A percentile compares a stretch with the other conserved stretches of the same genome.
phyloP scores from a whole-genome alignment of 2,888 invertebrate genomes.

The Ichneumoninae sp. region DNA sequence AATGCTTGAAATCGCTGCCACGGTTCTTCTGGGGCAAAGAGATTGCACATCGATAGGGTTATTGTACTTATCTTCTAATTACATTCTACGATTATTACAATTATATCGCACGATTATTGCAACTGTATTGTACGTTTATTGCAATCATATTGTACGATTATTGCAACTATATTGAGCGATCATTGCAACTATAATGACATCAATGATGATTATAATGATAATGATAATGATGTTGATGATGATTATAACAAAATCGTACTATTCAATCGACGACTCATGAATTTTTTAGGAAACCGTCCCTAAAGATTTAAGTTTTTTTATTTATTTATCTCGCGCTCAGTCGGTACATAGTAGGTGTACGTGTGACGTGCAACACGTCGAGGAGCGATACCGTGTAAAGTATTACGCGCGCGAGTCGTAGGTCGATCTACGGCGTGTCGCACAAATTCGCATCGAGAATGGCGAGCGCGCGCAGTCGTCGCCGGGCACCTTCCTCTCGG shows the following conservation, averaged over 20 bases:
- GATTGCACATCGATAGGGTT: background rate
- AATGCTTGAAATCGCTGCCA: background rate
- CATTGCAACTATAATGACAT: background rate
- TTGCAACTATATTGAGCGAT: background rate
- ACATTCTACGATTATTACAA: too few relatives aligned
- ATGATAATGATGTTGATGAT: too few relatives aligned
- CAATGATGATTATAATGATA: too few relatives aligned
- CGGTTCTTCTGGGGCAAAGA: background rate
- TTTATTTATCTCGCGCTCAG: constrained; percentile 4
- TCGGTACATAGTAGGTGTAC: constrained; percentile 20
- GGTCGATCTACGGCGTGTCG: constrained; percentile 57
- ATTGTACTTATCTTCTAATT: too few relatives aligned
- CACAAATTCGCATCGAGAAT: constrained; percentile 46
- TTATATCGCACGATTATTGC: too few relatives aligned
- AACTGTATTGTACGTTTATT: too few relatives aligned
- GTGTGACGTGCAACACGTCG: constrained; percentile 30
- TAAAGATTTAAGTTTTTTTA: background rate
- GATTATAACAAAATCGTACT: background rate
- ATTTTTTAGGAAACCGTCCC: background rate
- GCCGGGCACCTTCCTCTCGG: constrained; percentile 11
- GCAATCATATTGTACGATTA: too few relatives aligned
- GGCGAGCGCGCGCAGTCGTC: constrained; percentile 7
- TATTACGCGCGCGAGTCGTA: constrained; percentile 61
- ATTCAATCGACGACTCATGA: background rate
- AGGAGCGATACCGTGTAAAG: constrained; percentile 31